These are phyloP conservation scores for Phalacrocorax aristotelis DNA, from an alignment of 2,113 vertebrate genomes.

Conservation along the genomic window DNA sequence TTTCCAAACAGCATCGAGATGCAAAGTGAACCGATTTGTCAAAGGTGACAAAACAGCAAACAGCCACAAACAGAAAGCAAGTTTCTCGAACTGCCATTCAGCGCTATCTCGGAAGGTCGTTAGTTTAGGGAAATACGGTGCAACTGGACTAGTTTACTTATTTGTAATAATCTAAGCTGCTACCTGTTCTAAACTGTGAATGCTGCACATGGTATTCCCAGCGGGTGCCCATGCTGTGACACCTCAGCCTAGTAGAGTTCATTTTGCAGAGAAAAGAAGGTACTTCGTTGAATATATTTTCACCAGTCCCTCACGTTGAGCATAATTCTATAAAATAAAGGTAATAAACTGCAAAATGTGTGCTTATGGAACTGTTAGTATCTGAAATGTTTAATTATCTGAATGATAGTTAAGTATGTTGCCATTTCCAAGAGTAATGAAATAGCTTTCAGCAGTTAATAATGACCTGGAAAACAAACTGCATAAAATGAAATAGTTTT, in stretches of 20 bases:
- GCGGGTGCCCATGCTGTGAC: background rate
- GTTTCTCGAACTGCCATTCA: background rate
- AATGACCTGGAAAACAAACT: constrained; percentile 47
- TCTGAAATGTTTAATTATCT: constrained; percentile 29
- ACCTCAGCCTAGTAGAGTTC: background rate
- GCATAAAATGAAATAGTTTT: background rate
- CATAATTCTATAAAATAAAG: constrained; percentile 47
- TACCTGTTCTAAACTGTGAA: background rate
- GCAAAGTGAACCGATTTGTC: background rate
- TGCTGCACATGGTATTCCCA: background rate
- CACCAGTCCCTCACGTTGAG: background rate
- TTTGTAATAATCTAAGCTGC: background rate
- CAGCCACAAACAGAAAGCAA: background rate
- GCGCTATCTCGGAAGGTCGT: rapidly evolving
- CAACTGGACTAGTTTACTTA: background rate
- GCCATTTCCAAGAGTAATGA: constrained; percentile 37
- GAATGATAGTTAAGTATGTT: constrained; percentile 50
- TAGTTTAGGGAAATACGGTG: background rate
- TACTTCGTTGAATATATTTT: background rate
- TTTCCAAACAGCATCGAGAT: background rate
- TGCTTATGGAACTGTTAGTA: constrained; percentile 9
- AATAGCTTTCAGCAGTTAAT: constrained; percentile 48
- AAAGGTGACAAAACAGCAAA: background rate
- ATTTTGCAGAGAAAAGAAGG: background rate
- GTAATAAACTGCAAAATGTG: constrained; percentile 37